Evolutionary conservation across 2,113 vertebrate species (phyloP).

Genomic region (Heteronetta atricapilla): DNA sequence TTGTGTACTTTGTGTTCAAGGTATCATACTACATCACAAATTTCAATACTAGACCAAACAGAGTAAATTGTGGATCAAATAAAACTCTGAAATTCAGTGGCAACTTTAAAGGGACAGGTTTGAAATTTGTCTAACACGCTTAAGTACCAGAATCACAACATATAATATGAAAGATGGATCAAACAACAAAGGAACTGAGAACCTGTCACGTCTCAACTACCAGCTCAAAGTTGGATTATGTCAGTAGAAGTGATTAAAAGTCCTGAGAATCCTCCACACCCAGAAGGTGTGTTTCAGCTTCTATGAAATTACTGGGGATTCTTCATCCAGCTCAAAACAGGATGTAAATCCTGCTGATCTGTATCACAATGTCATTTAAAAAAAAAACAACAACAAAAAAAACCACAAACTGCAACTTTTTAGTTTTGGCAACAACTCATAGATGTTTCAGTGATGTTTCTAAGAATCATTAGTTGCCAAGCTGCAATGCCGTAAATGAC

Average conservation of each 20-base stretch:
- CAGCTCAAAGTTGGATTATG: background rate
- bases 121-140: background rate
- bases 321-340: background rate
- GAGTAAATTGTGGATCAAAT: background rate
- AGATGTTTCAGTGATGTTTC: background rate
- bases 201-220: background rate
- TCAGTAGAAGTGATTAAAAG: background rate
- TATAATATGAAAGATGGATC: rapidly evolving
- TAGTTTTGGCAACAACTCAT: background rate
- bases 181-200: background rate
- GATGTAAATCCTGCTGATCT: background rate
- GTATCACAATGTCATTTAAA: background rate
- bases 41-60: background rate
- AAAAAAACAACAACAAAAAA: background rate
- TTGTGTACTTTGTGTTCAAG: background rate
- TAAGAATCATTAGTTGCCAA: background rate
- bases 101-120: background rate
- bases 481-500: background rate
- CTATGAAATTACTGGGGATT: background rate
- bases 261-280: background rate
- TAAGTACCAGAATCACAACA: background rate
- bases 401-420: background rate
- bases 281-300: background rate
- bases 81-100: background rate
- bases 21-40: background rate